A percentile compares a stretch with the other conserved stretches of the same genome.
phyloP scores from a whole-genome alignment of 2,113 vertebrate genomes.

The Pituophis catenifer region DNA sequence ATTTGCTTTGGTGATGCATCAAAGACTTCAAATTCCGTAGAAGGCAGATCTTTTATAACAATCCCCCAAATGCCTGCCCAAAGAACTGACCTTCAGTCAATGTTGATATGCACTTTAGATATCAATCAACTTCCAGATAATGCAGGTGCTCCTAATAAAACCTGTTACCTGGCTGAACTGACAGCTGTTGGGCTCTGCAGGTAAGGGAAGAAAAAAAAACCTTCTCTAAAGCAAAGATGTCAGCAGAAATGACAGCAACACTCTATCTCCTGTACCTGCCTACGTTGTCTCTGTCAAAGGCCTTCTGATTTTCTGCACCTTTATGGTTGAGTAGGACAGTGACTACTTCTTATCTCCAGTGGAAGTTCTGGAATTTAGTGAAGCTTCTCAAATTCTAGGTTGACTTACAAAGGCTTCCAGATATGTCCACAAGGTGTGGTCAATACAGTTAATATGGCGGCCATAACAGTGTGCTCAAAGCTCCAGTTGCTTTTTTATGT shows the following conservation, averaged over 20 bases:
- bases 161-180: neutral
- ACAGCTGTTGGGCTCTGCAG: neutral
- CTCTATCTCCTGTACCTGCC: neutral
- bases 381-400: neutral
- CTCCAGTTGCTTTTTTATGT: neutral
- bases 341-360: neutral
- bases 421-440: neutral
- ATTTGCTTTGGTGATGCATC: neutral
- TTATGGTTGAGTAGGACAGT: neutral
- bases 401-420: neutral
- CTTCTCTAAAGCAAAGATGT: neutral
- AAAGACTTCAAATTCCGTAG: neutral
- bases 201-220: neutral
- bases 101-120: neutral
- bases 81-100: neutral
- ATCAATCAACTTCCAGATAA: neutral
- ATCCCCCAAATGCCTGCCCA: neutral
- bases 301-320: neutral
- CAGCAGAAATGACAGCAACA: neutral
- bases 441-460: neutral
- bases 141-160: neutral
- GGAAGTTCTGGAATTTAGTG: neutral
- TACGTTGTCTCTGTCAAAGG: neutral
- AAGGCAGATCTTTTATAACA: neutral
- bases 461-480: neutral